Conservation (phyloP, 2,797 vertebrate species). For the Rhinella marina region DNA sequence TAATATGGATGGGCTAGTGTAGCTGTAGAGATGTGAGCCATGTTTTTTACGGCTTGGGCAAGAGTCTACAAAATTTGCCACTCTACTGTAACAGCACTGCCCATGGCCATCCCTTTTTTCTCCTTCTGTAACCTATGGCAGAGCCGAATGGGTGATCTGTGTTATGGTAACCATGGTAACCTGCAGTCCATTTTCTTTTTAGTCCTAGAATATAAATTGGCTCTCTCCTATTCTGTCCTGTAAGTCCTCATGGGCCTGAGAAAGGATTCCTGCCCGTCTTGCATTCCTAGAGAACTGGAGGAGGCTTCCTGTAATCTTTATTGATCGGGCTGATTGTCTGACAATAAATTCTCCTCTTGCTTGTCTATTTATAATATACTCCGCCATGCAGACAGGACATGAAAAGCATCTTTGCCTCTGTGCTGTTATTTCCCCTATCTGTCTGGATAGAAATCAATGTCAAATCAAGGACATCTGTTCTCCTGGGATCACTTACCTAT, state of each 20-base stretch:
- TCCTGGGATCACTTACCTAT: slow-evolving; percentile 51
- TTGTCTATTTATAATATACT: slow-evolving; percentile 49
- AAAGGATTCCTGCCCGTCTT: neutral
- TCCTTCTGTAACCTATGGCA: neutral
- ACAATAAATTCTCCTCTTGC: slow-evolving; percentile 27
- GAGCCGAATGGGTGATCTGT: neutral
- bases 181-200: neutral
- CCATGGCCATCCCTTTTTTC: neutral
- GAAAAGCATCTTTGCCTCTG: slow-evolving; percentile 15
- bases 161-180: neutral
- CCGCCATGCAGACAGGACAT: neutral
- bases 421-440: slow-evolving; percentile 51
- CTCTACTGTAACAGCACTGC: neutral
- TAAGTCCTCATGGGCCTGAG: neutral
- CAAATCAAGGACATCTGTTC: slow-evolving; percentile 53
- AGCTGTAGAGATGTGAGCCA: neutral
- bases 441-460: slow-evolving; percentile 57
- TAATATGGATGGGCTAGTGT: too few relatives aligned
- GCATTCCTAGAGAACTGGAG: neutral
- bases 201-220: neutral
- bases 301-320: slow-evolving; percentile 29
- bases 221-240: neutral
- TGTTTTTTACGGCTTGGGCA: neutral
- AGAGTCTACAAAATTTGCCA: neutral
- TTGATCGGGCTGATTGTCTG: slow-evolving; percentile 42